A percentile compares a stretch with the other conserved stretches of the same genome.
Conservation (phyloP, 2,888 invertebrate genomes). For the Taphrorychus bicolor region DNA sequence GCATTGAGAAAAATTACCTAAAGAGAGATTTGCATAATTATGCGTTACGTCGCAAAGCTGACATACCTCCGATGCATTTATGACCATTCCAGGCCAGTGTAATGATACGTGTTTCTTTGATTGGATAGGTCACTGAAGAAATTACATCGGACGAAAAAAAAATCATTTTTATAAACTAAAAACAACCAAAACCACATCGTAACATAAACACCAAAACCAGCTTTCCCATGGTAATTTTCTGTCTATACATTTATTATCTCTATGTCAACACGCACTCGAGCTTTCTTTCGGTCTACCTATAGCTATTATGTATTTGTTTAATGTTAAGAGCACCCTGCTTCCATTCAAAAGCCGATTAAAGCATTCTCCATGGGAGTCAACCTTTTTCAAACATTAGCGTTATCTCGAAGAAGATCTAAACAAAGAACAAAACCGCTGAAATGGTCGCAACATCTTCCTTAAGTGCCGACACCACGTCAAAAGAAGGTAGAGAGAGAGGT, state of each 20-base stretch:
- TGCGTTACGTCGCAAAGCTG: constrained; percentile 25
- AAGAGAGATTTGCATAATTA: constrained; percentile 33
- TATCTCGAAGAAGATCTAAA: constrained; percentile 41
- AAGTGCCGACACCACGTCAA: constrained; percentile 35
- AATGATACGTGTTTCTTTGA: constrained; percentile 26
- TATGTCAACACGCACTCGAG: constrained; percentile 37
- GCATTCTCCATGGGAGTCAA: constrained; percentile 39
- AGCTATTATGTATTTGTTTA: constrained; percentile 27
- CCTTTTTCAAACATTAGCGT: constrained; percentile 40
- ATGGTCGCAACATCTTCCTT: constrained; percentile 39
- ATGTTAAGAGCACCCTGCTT: constrained; percentile 37
- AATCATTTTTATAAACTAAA: not conserved
- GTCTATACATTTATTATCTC: constrained; percentile 28
- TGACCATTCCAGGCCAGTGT: constrained; percentile 13
- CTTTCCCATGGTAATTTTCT: constrained; percentile 18
- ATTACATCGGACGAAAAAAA: not conserved
- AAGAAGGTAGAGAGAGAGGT: constrained; percentile 15
- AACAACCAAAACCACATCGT: not conserved
- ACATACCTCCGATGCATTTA: constrained; percentile 24
- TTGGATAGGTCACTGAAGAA: not conserved
- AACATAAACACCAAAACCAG: constrained; percentile 4
- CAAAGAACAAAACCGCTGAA: constrained; percentile 41
- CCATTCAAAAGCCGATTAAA: constrained; percentile 40
- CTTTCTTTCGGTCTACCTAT: constrained; percentile 28
- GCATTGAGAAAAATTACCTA: constrained; percentile 24